phyloP scores from a whole-genome alignment of 2,888 invertebrate species.

The Sminthurinus aureus region DNA sequence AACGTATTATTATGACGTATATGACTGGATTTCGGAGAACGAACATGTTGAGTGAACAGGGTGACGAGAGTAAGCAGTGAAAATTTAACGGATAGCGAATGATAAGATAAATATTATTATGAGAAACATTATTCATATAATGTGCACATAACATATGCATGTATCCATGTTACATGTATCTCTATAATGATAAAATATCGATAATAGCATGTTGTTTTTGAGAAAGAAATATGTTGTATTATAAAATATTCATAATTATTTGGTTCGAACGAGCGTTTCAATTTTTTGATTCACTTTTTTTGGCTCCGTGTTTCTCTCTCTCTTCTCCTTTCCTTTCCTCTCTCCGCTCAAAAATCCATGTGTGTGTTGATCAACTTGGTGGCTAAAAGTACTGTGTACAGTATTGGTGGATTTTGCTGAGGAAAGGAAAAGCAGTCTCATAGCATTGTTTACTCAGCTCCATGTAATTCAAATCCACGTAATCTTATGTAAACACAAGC shows the following conservation, averaged over 20 bases:
- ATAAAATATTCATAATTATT: background rate
- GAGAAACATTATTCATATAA: background rate
- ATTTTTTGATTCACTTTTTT: background rate
- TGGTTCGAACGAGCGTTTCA: too few relatives aligned
- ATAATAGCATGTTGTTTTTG: background rate
- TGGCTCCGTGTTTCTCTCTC: background rate
- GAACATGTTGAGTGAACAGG: background rate
- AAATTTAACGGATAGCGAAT: slow-evolving; percentile 11
- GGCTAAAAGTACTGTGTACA: background rate
- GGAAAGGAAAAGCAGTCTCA: background rate
- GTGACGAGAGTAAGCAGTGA: background rate
- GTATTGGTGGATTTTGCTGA: background rate
- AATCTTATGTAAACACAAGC: slow-evolving; percentile 32
- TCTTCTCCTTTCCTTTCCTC: background rate
- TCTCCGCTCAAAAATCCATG: background rate
- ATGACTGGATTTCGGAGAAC: background rate
- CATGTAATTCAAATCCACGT: slow-evolving; percentile 31
- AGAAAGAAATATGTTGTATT: background rate
- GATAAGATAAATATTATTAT: slow-evolving; percentile 4
- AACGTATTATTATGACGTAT: background rate
- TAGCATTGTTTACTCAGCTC: slow-evolving; percentile 8
- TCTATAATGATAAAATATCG: too few relatives aligned
- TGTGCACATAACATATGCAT: too few relatives aligned
- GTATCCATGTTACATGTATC: too few relatives aligned
- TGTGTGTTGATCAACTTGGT: background rate